phyloP scores from a whole-genome alignment of 2,888 invertebrate genomes.

The Sesamia inferens region DNA sequence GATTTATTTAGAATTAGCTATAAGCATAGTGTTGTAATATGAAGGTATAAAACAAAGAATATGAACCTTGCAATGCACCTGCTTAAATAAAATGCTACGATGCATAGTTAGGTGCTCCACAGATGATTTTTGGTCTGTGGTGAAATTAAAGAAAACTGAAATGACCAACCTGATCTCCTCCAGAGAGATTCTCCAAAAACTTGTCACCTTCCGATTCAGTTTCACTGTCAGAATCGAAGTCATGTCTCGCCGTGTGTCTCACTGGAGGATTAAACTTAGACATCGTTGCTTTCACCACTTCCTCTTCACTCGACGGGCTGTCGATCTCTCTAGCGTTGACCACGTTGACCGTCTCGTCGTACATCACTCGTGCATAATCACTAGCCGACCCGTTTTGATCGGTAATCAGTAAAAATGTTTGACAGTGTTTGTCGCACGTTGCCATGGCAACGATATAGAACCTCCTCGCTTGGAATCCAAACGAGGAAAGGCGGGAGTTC shows the following conservation, averaged over 20 bases:
- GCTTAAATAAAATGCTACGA: not conserved
- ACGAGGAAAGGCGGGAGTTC: slow-evolving; percentile 68
- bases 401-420: slow-evolving; percentile 75
- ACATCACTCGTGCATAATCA: slow-evolving; percentile 82
- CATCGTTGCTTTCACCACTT: slow-evolving; percentile 79
- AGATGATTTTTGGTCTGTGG: not conserved
- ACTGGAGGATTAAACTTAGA: slow-evolving; percentile 86
- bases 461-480: slow-evolving; percentile 71
- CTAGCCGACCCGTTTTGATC: slow-evolving; percentile 58
- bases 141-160: not conserved
- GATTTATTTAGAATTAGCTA: not conserved
- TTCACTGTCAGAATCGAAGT: slow-evolving; percentile 86
- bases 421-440: slow-evolving; percentile 87
- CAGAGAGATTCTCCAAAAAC: slow-evolving; percentile 76
- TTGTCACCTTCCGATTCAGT: slow-evolving; percentile 81
- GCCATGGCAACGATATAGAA: slow-evolving; percentile 80
- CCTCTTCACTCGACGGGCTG: slow-evolving; percentile 83
- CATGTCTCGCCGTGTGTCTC: slow-evolving; percentile 83
- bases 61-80: no score
- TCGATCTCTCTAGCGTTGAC: slow-evolving; percentile 90
- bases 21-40: not conserved
- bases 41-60: slow-evolving; percentile 29
- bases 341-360: slow-evolving; percentile 91
- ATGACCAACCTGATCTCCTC: slow-evolving; percentile 77
- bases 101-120: not conserved